Evolutionary conservation across 2,797 vertebrate genomes (phyloP).

Genomic region (Intellagama lesueurii): DNA sequence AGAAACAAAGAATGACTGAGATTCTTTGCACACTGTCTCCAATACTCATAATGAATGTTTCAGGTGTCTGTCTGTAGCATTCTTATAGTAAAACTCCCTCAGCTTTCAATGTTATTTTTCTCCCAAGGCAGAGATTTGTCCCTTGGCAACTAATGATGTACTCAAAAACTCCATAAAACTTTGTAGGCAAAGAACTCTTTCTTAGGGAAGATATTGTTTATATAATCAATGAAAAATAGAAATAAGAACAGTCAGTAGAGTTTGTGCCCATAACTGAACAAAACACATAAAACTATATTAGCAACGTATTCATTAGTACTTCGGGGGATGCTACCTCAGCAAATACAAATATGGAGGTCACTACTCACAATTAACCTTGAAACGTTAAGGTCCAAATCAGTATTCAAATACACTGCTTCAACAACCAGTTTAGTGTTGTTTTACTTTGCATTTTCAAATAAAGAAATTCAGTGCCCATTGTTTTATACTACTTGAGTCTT

Average conservation of each 20-base stretch:
- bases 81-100: conserved; percentile 22
- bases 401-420: background rate
- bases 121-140: background rate
- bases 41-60: background rate
- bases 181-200: background rate
- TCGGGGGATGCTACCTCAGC: conserved; percentile 44
- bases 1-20: conserved; percentile 53
- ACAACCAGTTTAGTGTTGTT: background rate
- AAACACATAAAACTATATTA: background rate
- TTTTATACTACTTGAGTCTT: background rate
- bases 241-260: accelerated
- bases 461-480: background rate
- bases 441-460: background rate
- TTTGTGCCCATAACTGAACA: background rate
- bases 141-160: background rate
- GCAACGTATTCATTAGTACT: conserved; percentile 11
- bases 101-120: conserved; percentile 12
- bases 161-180: conserved; percentile 15
- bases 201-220: conserved; percentile 33
- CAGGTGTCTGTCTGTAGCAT: conserved; percentile 5
- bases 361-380: background rate
- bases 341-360: conserved; percentile 37
- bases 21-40: conserved; percentile 1
- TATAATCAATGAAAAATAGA: conserved; percentile 12
- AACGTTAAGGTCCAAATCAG: background rate